Conservation (phyloP, 2,797 vertebrate species). For the Fringilla coelebs region DNA sequence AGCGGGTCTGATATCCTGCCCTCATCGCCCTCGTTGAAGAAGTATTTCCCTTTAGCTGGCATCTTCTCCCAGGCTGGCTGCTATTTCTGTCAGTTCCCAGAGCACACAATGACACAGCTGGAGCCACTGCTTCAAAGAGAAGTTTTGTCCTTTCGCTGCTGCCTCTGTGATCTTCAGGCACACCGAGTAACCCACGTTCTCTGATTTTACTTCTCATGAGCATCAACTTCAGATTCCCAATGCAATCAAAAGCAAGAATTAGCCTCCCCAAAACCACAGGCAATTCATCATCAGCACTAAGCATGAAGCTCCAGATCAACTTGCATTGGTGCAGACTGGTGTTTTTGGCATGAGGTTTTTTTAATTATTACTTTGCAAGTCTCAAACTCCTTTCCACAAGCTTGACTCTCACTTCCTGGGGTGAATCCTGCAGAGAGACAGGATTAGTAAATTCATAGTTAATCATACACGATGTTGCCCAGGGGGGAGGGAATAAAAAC, state of each 20-base stretch:
- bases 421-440: neutral
- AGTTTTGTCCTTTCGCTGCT: neutral
- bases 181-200: neutral
- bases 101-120: neutral
- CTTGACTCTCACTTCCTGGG: neutral
- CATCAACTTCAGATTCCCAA: neutral
- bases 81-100: slow-evolving; percentile 18
- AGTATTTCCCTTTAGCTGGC: slow-evolving; percentile 95
- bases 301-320: neutral
- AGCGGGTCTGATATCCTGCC: slow-evolving; percentile 81
- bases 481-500: neutral
- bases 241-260: neutral
- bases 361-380: neutral
- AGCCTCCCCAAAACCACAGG: neutral
- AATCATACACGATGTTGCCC: neutral
- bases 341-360: neutral
- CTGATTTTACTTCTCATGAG: slow-evolving; percentile 10
- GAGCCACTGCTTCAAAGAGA: slow-evolving; percentile 2
- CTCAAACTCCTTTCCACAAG: neutral
- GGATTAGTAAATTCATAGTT: neutral
- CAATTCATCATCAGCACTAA: neutral
- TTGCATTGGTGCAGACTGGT: neutral
- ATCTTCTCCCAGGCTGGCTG: slow-evolving; percentile 72
- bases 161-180: neutral
- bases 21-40: slow-evolving; percentile 86